Conservation (phyloP, 1,140 invertebrate species). For the Prorops nasuta region DNA sequence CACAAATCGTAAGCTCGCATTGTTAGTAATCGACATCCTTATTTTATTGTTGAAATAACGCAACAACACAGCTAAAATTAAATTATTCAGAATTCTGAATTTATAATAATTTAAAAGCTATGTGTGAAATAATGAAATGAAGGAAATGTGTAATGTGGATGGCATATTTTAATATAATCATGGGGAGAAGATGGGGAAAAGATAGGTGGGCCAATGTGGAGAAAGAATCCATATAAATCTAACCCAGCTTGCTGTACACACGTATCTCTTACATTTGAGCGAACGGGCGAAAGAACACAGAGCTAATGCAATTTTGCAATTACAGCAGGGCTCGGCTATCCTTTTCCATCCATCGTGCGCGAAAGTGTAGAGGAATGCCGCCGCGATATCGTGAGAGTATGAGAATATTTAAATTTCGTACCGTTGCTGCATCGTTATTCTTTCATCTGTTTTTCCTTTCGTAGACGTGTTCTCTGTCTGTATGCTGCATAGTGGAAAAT, state of each 20-base stretch:
- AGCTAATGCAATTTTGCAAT: conserved; percentile 50
- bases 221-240: conserved; percentile 36
- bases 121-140: too few species aligned
- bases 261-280: conserved; percentile 42
- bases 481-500: too few species aligned
- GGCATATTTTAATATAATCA: too few species aligned
- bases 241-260: conserved; percentile 22
- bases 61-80: too few species aligned
- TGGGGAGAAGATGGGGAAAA: too few species aligned
- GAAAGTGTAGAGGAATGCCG: conserved; percentile 25
- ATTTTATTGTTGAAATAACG: too few species aligned
- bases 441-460: conserved; percentile 36
- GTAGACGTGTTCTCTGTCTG: too few species aligned
- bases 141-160: too few species aligned
- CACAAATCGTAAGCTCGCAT: too few species aligned
- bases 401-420: conserved; percentile 44
- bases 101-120: too few species aligned
- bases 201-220: conserved; percentile 2
- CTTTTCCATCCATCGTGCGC: conserved; percentile 4
- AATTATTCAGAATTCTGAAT: too few species aligned
- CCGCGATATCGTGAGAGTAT: conserved; percentile 24
- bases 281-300: conserved; percentile 43
- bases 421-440: conserved; percentile 42
- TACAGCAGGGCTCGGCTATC: conserved; percentile 26
- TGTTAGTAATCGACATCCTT: too few species aligned